These are phyloP conservation scores for Rhadina sibilatrix DNA, from an alignment of 2,113 vertebrate genomes.

Conservation along the genomic window DNA sequence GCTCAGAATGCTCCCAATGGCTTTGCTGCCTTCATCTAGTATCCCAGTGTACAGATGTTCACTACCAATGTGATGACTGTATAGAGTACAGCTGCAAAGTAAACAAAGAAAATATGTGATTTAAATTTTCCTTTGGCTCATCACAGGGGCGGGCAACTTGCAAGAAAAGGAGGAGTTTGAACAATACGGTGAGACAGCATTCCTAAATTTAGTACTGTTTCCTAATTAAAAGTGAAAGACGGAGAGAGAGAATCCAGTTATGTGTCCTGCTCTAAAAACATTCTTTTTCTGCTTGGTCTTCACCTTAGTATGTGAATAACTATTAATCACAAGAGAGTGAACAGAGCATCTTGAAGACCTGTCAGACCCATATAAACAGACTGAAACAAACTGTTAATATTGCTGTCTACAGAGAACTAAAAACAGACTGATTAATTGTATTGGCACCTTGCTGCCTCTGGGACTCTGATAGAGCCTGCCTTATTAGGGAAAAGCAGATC, in stretches of 20 bases:
- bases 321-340: conserved; percentile 73
- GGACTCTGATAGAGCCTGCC: conserved; percentile 65
- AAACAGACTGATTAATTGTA: conserved; percentile 80
- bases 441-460: conserved; percentile 69
- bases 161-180: neutral
- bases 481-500: conserved; percentile 76
- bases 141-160: neutral
- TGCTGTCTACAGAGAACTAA: conserved; percentile 75
- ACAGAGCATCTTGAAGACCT: conserved; percentile 71
- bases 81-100: neutral
- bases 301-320: conserved; percentile 54
- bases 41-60: neutral
- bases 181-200: neutral
- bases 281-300: conserved; percentile 64
- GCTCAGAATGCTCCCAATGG: neutral
- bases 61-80: neutral
- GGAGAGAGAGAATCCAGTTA: conserved; percentile 22
- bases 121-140: conserved; percentile 4
- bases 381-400: conserved; percentile 80
- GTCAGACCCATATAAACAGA: conserved; percentile 79
- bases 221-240: conserved; percentile 8
- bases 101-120: neutral
- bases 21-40: neutral
- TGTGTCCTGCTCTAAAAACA: conserved; percentile 55
- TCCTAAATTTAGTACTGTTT: conserved; percentile 16